These are phyloP conservation scores for Patiria pectinifera DNA, from an alignment of 53 echinoderm and acorn worm species.

Conservation along the genomic window DNA sequence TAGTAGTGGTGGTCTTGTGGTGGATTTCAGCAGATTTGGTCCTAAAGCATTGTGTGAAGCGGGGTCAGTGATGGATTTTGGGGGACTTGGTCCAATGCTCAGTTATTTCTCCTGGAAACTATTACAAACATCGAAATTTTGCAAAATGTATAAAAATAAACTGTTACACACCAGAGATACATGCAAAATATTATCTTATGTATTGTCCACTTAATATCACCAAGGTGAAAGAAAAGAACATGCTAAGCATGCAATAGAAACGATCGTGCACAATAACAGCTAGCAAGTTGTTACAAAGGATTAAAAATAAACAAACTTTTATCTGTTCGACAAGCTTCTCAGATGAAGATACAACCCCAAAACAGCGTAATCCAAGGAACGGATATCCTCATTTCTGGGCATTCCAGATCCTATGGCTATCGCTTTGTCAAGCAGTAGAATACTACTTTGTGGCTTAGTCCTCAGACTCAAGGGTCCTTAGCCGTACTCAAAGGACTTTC, in stretches of 20 bases:
- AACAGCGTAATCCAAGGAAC: not conserved
- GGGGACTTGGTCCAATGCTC: no score
- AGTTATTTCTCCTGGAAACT: no score
- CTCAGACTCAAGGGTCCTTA: conserved; percentile 31
- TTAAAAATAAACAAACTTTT: not conserved
- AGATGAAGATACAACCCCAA: not conserved
- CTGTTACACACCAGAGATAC: no score
- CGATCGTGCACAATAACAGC: not conserved
- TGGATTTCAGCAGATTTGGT: no score
- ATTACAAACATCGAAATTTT: no score
- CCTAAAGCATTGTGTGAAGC: no score
- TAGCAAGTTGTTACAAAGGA: not conserved
- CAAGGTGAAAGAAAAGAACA: not conserved
- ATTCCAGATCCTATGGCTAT: not conserved
- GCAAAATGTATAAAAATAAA: no score
- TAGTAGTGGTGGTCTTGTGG: no score
- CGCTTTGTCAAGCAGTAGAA: not conserved
- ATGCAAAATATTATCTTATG: no score
- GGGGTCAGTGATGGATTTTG: no score
- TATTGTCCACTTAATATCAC: no score
- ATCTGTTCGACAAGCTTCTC: not conserved
- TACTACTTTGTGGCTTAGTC: not conserved
- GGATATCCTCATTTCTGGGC: not conserved
- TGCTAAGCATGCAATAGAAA: not conserved
- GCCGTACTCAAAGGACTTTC: conserved; percentile 3